These are phyloP conservation scores for Drosophila navojoa DNA, from an alignment of 1,140 invertebrate species.

Conservation along the genomic window DNA sequence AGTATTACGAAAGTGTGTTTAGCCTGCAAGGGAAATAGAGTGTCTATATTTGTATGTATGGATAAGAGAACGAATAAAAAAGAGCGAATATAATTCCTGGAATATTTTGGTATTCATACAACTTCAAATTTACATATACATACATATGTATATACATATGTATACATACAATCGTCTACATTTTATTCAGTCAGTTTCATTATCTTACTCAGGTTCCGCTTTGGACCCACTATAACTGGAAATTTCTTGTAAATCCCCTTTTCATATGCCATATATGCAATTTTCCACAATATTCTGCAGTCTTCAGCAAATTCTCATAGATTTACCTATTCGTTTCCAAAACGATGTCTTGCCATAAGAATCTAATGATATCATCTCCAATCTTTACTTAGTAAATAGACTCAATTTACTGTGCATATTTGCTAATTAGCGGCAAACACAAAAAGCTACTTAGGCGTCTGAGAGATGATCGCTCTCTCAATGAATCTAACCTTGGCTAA, in stretches of 20 bases:
- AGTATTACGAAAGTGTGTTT: constrained; percentile 27
- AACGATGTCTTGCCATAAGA: neutral
- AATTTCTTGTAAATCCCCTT: constrained; percentile 41
- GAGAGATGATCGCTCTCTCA: constrained; percentile 35
- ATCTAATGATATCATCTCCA: constrained; percentile 62
- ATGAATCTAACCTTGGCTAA: constrained; percentile 69
- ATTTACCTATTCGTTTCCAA: neutral
- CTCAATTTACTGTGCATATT: constrained; percentile 54
- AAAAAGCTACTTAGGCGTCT: constrained; percentile 25
- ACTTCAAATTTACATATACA: neutral
- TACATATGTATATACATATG: neutral
- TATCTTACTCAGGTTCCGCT: constrained; percentile 19
- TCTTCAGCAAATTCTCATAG: neutral
- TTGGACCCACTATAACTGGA: constrained; percentile 50
- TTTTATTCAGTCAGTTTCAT: constrained; percentile 13
- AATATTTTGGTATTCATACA: neutral
- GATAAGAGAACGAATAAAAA: no score
- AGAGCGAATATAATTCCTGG: neutral
- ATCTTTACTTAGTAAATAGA: constrained; percentile 39
- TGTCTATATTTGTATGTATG: neutral
- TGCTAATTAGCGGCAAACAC: constrained; percentile 59
- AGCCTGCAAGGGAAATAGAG: neutral
- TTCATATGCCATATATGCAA: neutral
- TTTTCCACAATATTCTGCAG: neutral
- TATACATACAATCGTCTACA: neutral